Conservation (phyloP, 2,888 invertebrate species). For the Rhodophaea formosa region DNA sequence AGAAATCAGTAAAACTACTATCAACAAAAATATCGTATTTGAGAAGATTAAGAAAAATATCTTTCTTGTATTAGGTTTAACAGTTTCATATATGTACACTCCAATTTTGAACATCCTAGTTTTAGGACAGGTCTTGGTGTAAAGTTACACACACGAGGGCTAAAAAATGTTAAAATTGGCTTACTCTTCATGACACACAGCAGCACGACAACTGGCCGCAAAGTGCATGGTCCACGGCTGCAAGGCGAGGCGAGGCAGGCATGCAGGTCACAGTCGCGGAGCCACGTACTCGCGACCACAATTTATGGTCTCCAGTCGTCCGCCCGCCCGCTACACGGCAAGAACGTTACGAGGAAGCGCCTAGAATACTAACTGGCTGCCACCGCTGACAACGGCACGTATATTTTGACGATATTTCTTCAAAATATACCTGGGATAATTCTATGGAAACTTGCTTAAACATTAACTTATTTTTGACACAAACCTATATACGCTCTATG, state of each 20-base stretch:
- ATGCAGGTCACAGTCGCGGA: conserved; percentile 15
- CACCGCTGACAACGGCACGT: not conserved
- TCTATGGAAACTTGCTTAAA: too few relatives aligned
- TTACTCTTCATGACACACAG: not conserved
- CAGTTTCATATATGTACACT: too few relatives aligned
- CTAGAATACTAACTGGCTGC: conserved; percentile 22
- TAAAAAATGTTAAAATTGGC: not conserved
- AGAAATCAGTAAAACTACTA: too few relatives aligned
- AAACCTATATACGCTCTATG: too few relatives aligned
- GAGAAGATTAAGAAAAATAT: too few relatives aligned
- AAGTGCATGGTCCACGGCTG: conserved; percentile 11
- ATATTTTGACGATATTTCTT: not conserved
- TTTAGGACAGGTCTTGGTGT: too few relatives aligned
- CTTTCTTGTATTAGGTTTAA: too few relatives aligned
- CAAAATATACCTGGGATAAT: not conserved
- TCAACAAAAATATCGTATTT: too few relatives aligned
- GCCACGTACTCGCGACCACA: conserved; percentile 10
- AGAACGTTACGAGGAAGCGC: conserved; percentile 33
- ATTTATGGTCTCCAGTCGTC: conserved; percentile 18
- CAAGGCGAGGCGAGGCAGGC: not conserved
- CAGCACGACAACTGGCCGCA: conserved; percentile 5
- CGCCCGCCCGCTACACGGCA: conserved; percentile 29
- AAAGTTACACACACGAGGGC: not conserved
- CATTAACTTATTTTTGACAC: too few relatives aligned
- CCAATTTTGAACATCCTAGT: too few relatives aligned